Evolutionary conservation across 2,113 vertebrate genomes (phyloP).

Genomic region (Nycticryphes semicollaris): DNA sequence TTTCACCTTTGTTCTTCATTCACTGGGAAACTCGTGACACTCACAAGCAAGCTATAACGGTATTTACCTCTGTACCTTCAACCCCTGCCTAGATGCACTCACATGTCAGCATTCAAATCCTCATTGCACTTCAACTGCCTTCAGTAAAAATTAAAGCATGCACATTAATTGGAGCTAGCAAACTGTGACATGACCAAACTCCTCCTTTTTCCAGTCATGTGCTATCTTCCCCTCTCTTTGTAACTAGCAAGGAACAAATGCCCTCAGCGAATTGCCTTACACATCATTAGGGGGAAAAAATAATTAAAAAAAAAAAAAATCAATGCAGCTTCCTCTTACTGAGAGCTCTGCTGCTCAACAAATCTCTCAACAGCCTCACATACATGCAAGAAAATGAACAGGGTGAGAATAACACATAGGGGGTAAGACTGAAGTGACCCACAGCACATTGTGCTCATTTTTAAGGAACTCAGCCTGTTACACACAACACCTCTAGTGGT

Average conservation of each 20-base stretch:
- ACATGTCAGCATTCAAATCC: not conserved
- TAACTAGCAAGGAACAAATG: not conserved
- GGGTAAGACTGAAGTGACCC: not conserved
- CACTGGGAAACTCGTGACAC: not conserved
- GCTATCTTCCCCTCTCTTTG: not conserved
- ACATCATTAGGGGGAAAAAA: not conserved
- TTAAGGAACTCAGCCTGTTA: not conserved
- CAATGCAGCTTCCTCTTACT: not conserved
- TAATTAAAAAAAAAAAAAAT: no score
- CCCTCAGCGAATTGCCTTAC: not conserved
- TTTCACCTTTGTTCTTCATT: not conserved
- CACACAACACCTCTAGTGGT: accelerated
- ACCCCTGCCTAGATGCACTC: not conserved
- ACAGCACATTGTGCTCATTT: not conserved
- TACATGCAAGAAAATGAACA: accelerated
- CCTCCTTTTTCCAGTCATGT: not conserved
- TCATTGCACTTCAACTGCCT: not conserved
- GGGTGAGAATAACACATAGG: not conserved
- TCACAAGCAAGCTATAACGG: not conserved
- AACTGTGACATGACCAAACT: not conserved
- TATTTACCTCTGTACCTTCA: not conserved
- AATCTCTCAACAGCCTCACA: not conserved
- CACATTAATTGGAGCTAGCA: not conserved
- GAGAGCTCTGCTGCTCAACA: not conserved
- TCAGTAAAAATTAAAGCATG: not conserved